These are phyloP conservation scores for Cryptoleucopteryx plumbea DNA, from an alignment of 2,113 vertebrate genomes.

Conservation along the genomic window DNA sequence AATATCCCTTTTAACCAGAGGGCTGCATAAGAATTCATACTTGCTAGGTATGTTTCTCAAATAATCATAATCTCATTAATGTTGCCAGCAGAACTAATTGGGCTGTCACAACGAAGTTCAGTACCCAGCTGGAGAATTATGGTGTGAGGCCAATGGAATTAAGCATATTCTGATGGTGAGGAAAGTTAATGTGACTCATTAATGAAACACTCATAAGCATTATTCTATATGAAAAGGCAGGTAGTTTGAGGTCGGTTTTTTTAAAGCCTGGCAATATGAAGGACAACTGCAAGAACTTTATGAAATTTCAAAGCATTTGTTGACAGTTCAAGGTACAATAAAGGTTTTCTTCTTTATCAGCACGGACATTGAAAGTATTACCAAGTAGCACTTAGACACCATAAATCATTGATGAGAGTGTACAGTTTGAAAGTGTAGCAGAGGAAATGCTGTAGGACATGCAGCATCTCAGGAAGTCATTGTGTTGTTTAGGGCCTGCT, in stretches of 20 bases:
- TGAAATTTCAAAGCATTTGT: not conserved
- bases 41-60: not conserved
- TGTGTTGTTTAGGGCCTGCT: not conserved
- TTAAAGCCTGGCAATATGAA: not conserved
- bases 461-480: not conserved
- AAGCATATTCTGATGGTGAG: not conserved
- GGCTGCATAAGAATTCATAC: not conserved
- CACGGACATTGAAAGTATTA: not conserved
- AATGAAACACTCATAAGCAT: not conserved
- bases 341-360: conserved; percentile 10
- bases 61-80: not conserved
- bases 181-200: not conserved
- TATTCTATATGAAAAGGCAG: not conserved
- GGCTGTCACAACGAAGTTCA: not conserved
- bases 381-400: not conserved
- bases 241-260: not conserved
- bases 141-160: not conserved
- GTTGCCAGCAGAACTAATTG: conserved; percentile 6
- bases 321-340: not conserved
- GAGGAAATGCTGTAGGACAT: not conserved
- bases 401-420: conserved; percentile 11
- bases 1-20: not conserved
- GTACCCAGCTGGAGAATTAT: not conserved
- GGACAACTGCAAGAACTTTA: not conserved
- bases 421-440: not conserved